Percentiles rank a stretch among this genome's conserved stretches.
Evolutionary conservation across 2,113 vertebrate species (phyloP).

Genomic region (Cephalopholis sonnerati): DNA sequence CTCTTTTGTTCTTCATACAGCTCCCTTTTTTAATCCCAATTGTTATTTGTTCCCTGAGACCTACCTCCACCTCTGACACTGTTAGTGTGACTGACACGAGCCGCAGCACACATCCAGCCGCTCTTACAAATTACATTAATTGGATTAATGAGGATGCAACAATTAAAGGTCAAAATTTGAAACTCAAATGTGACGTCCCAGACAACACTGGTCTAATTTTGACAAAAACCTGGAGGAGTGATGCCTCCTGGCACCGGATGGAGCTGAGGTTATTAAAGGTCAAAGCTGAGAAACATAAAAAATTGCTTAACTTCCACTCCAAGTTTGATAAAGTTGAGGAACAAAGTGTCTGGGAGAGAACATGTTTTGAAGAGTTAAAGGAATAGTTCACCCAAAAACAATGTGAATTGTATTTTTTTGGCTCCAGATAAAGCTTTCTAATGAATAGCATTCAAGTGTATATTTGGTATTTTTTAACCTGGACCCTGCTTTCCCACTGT

Average conservation of each 20-base stretch:
- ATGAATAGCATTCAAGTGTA: no score
- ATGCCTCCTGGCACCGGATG: neutral
- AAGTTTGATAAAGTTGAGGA: neutral
- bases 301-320: neutral
- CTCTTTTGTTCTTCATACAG: neutral
- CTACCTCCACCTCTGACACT: neutral
- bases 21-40: neutral
- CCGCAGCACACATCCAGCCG: conserved; percentile 6
- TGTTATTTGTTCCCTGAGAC: neutral
- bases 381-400: no score
- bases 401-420: no score
- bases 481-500: no score
- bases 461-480: no score
- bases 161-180: conserved; percentile 61
- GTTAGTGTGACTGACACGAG: conserved; percentile 8
- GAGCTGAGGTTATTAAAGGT: conserved; percentile 1
- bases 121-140: conserved; percentile 32
- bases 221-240: conserved; percentile 10
- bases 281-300: neutral
- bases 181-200: neutral
- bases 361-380: neutral
- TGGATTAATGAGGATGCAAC: conserved; percentile 38
- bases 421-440: no score
- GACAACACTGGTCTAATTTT: neutral
- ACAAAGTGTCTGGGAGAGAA: neutral